A percentile compares a stretch with the other conserved stretches of the same genome.
phyloP scores from a whole-genome alignment of 2,888 invertebrate species.

The Psylliodes chrysocephalus region DNA sequence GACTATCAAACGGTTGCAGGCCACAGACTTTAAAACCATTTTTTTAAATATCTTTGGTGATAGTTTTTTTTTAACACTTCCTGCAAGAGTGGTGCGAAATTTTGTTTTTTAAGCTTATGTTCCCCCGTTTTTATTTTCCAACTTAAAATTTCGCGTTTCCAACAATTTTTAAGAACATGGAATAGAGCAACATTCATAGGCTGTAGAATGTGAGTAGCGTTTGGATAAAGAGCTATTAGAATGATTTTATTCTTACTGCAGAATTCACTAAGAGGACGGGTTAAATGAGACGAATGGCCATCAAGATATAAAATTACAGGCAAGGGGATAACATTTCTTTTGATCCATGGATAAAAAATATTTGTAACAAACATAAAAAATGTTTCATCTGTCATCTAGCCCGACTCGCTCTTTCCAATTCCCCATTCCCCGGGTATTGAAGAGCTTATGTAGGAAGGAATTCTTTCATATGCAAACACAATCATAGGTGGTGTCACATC shows the following conservation, averaged over 20 bases:
- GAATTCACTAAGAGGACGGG: constrained; percentile 12
- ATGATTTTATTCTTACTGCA: constrained; percentile 20
- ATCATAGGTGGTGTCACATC: background rate
- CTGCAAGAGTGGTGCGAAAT: background rate
- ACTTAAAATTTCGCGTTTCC: too few species aligned
- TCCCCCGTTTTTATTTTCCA: too few species aligned
- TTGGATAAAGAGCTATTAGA: constrained; percentile 13
- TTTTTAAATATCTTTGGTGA: background rate
- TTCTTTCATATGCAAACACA: background rate
- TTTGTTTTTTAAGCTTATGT: too few species aligned
- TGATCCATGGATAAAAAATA: too few species aligned
- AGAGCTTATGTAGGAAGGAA: too few species aligned
- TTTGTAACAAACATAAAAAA: too few species aligned
- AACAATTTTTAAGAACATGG: background rate
- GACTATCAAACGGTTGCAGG: too few species aligned
- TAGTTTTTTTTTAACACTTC: background rate
- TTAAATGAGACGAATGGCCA: constrained; percentile 19
- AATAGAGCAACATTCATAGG: constrained; percentile 24
- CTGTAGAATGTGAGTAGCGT: constrained; percentile 12
- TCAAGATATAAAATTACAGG: constrained; percentile 12
- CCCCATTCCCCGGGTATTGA: too few species aligned
- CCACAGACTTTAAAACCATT: background rate
- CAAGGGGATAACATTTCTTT: too few species aligned
- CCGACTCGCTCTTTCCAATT: too few species aligned
- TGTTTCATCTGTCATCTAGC: too few species aligned